Evolutionary conservation across 1,140 invertebrate genomes (phyloP), one percentile per base, ranked within the genome.

Genomic region (Glossosoma conforme): DNA sequence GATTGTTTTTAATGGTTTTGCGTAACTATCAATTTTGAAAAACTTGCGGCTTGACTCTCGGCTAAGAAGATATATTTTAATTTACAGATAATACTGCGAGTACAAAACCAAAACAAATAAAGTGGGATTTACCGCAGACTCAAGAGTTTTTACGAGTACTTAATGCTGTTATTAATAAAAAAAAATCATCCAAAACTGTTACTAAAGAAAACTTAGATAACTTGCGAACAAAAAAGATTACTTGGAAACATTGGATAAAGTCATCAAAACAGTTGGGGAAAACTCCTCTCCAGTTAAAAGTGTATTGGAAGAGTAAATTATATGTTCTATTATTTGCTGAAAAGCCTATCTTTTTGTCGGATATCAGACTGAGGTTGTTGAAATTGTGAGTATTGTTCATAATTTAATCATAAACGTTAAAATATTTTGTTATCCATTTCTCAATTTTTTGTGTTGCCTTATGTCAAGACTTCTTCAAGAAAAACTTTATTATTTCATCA

Each of bases 261-360:
- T 15, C 45, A 1, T 41, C 44, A 1, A 41, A 49, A 44, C 19
- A 44, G 45, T 35, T 53, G 20, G 17, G 15, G n/a, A 11, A 53
- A 32, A 38, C 6, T 17, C 33, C 51, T 2, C 8, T 57, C 2
- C 50, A 44, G 20, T 11, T 52, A 3, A 53, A 57, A 46, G 37
- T 38, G 14, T 35, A 45, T 15, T 57, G 55, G 55, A 22, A 32
- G 4, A 24, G 33, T 8, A 57, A 57, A 49, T 33, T 57, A 17
- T 57, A 57, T 45, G 36, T 50, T 8, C 50, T 49, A 41, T n/a
- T 57, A 18, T 57, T 57, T 45, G 19, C 40, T 9, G 21, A 22
- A 3, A 17, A 49, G 13, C 44, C 38, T 8, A 49, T 57, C 19
- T 49, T 37, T 28, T 28, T 33, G 10, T 40, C 17, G 22, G 2